Percentiles rank a stretch among this genome's conserved stretches.
These are phyloP conservation scores for Caenorhabditis imperialis DNA, from an alignment of 2,888 invertebrate species.

Conservation along the genomic window DNA sequence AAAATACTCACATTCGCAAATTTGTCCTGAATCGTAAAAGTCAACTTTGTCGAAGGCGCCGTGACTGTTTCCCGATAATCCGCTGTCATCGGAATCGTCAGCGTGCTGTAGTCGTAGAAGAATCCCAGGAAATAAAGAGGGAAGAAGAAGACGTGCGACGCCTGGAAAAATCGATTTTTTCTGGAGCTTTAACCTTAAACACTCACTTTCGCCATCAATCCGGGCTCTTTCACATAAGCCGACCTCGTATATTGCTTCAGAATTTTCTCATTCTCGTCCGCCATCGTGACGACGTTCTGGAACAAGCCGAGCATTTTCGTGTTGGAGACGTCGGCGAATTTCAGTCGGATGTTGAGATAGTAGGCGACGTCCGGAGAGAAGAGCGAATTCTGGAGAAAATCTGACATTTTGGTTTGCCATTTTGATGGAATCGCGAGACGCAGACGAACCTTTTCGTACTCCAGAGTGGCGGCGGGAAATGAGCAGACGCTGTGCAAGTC, in stretches of 20 bases:
- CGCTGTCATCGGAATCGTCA: slow-evolving; percentile 52
- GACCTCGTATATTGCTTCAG: slow-evolving; percentile 55
- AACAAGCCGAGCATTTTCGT: slow-evolving; percentile 59
- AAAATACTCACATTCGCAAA: slow-evolving; percentile 67
- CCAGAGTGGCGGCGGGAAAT: slow-evolving; percentile 70
- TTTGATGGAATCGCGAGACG: background rate
- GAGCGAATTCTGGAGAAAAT: slow-evolving; percentile 35
- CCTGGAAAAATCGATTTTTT: too few relatives aligned
- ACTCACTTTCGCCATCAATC: slow-evolving; percentile 45
- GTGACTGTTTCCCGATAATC: slow-evolving; percentile 54
- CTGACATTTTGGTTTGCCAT: background rate
- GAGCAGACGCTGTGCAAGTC: slow-evolving; percentile 75
- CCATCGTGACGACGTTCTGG: slow-evolving; percentile 58
- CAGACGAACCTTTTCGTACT: slow-evolving; percentile 58
- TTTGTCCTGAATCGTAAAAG: slow-evolving; percentile 72
- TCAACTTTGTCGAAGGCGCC: slow-evolving; percentile 54
- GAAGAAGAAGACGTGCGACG: slow-evolving; percentile 57
- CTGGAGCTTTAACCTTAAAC: background rate
- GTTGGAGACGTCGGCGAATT: slow-evolving; percentile 59
- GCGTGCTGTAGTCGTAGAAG: slow-evolving; percentile 58
- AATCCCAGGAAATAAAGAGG: slow-evolving; percentile 73
- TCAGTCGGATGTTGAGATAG: slow-evolving; percentile 49
- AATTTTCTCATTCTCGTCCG: slow-evolving; percentile 42
- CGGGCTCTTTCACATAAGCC: slow-evolving; percentile 58
- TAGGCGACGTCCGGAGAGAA: slow-evolving; percentile 56